Evolutionary conservation across 1,140 invertebrate species (phyloP), one percentile per base, ranked within the genome.

Genomic region (Cardiocondyla obscurior): DNA sequence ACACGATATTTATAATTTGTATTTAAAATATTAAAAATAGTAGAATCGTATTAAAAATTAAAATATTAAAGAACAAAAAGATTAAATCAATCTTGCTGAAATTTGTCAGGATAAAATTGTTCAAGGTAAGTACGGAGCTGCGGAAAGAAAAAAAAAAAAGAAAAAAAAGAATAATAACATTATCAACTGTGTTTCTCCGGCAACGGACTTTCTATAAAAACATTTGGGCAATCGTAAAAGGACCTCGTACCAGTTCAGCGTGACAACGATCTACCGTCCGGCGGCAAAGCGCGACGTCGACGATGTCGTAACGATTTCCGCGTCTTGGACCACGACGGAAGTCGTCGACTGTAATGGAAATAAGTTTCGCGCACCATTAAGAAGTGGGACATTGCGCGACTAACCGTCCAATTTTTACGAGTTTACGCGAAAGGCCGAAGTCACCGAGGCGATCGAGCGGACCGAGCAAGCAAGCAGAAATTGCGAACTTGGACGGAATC

Each of bases 341-440:
- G 67, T 58, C 49, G 49, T 77, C 22, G 64, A n/a, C 28, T 65
- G 60, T 46, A 58, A 33, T 65, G 79, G 85, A 83, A 83, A 60
- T 69, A 62, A 77, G 85, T 81, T 53, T 83, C 36, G 19, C 53
- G 65, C 79, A 42, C 74, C 79, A 42, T 87, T 85, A 62, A 77
- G 28, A 83, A 83, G 84, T 51, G 55, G 74, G 57, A 83, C 70
- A 69, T 89, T 89, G 88, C 87, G 51, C 64, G 76, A 81, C 49
- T 49, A 44, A 46, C 30, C 36, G 42, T 51, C 72, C 72, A 79
- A 88, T 88, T 85, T 85, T 87, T 73, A 67, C 51, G 53, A 51
- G 46, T 39, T 42, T 64, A 57, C 49, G 19, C 39, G 76, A 57
- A 19, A 46, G 33, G 33, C 36, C 33, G 53, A 69, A 76, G 67